Percentiles rank a stretch among this genome's conserved stretches.
These are phyloP conservation scores for Diorhabda sublineata DNA, from an alignment of 1,140 invertebrate species.

Conservation along the genomic window DNA sequence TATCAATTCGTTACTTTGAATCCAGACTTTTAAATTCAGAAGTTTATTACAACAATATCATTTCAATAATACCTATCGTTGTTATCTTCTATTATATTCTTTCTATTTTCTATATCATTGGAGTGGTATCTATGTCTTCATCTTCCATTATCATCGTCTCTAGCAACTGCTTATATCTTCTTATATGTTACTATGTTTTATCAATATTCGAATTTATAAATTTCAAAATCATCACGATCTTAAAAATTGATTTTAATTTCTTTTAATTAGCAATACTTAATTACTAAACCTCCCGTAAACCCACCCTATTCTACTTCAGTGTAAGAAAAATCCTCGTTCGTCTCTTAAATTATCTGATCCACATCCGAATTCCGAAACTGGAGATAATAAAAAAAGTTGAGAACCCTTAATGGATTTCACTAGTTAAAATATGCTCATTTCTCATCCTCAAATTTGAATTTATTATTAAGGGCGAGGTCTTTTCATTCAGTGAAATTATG, in stretches of 20 bases:
- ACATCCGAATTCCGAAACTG: constrained; percentile 12
- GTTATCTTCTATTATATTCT: too few relatives aligned
- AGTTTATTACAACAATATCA: too few relatives aligned
- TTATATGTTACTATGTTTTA: too few relatives aligned
- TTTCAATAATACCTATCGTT: too few relatives aligned
- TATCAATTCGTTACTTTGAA: too few relatives aligned
- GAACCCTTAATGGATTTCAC: constrained; percentile 29
- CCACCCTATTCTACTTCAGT: background rate
- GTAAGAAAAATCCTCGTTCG: constrained; percentile 6
- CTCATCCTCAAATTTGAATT: constrained; percentile 24
- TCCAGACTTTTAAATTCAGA: too few relatives aligned
- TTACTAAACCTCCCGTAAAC: background rate
- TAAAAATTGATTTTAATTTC: background rate
- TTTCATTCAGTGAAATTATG: constrained; percentile 4
- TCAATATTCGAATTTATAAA: too few relatives aligned
- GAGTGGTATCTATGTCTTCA: too few relatives aligned
- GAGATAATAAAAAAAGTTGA: constrained; percentile 28
- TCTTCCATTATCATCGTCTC: too few relatives aligned
- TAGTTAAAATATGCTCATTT: constrained; percentile 32
- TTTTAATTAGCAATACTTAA: background rate
- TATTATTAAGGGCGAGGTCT: constrained; percentile 5
- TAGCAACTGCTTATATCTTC: too few relatives aligned
- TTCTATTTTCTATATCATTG: too few relatives aligned
- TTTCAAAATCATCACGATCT: too few relatives aligned
- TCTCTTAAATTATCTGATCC: constrained; percentile 7